Evolutionary conservation across 1,140 invertebrate genomes (phyloP).

Genomic region (Drosophila nigromelanica): DNA sequence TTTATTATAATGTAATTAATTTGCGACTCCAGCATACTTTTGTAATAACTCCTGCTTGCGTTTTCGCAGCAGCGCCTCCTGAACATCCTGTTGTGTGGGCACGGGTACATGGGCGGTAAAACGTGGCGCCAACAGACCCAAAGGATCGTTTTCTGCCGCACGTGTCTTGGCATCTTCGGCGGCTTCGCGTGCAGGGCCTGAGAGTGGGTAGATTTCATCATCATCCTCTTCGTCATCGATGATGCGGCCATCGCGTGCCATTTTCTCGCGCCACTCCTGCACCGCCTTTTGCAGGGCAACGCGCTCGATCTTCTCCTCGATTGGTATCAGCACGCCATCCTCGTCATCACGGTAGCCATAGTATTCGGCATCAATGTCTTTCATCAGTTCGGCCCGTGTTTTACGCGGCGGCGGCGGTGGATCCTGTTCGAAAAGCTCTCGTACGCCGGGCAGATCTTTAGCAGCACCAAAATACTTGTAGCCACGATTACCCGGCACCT

Average conservation of each 20-base stretch:
- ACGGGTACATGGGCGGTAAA: constrained; percentile 94
- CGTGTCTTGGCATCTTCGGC: constrained; percentile 63
- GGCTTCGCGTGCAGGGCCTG: constrained; percentile 67
- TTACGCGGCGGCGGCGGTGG: constrained; percentile 94
- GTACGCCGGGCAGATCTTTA: constrained; percentile 98
- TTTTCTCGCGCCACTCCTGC: constrained; percentile 88
- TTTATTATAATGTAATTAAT: constrained; percentile 32
- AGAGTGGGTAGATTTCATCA: constrained; percentile 83
- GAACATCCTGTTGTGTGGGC: constrained; percentile 94
- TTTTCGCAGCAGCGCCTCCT: constrained; percentile 93
- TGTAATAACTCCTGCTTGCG: constrained; percentile 95
- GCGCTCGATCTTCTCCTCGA: constrained; percentile 93
- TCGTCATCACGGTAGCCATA: constrained; percentile 99
- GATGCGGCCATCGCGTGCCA: constrained; percentile 85
- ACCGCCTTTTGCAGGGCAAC: constrained; percentile 87
- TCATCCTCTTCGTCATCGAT: constrained; percentile 86
- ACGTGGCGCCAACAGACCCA: constrained; percentile 84
- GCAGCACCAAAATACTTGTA: constrained; percentile 99
- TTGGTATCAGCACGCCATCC: constrained; percentile 95
- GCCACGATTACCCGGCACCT: constrained; percentile 98
- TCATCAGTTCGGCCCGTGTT: constrained; percentile 98
- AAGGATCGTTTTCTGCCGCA: constrained; percentile 56
- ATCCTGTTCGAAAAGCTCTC: constrained; percentile 98
- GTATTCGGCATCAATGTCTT: constrained; percentile 98
- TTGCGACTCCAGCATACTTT: constrained; percentile 86